Percentiles rank a stretch among this genome's conserved stretches.
Conservation (phyloP, 2,113 vertebrate genomes). For the Solea solea region DNA sequence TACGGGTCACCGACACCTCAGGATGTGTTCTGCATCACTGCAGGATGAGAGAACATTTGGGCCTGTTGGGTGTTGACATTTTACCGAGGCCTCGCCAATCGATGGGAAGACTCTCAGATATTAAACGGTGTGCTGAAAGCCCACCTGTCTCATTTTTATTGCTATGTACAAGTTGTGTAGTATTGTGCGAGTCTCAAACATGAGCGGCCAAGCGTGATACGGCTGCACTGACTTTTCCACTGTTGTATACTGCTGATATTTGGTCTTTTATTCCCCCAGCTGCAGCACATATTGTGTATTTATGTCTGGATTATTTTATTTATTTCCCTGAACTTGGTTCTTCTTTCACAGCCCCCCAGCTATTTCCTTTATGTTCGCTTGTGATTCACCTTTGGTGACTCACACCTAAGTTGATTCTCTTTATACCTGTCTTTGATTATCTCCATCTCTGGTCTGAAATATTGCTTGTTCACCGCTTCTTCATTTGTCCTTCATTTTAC, state of each 20-base stretch:
- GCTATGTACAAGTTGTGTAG: constrained; percentile 15
- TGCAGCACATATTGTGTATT: constrained; percentile 6
- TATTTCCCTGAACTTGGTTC: constrained; percentile 24
- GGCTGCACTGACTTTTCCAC: not conserved
- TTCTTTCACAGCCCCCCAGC: constrained; percentile 38
- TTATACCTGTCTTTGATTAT: constrained; percentile 43
- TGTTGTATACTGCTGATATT: constrained; percentile 17
- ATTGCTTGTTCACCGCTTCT: constrained; percentile 15
- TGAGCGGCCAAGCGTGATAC: not conserved
- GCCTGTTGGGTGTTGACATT: constrained; percentile 68
- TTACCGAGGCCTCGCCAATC: constrained; percentile 57
- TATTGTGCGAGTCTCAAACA: constrained; percentile 5
- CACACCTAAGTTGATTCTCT: constrained; percentile 35
- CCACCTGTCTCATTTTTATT: constrained; percentile 54
- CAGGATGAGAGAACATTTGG: constrained; percentile 46
- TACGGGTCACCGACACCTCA: constrained; percentile 6
- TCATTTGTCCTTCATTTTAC: constrained; percentile 27
- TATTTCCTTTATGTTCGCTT: constrained; percentile 15
- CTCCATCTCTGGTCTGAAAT: constrained; percentile 33
- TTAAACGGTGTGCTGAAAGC: constrained; percentile 61
- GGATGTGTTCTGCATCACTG: constrained; percentile 25
- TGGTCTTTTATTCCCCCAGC: constrained; percentile 21
- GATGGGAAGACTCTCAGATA: constrained; percentile 61
- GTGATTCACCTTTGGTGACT: constrained; percentile 31
- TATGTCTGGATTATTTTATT: constrained; percentile 29